Conservation (phyloP, 2,113 vertebrate species). For the Tympanuchus pallidicinctus region DNA sequence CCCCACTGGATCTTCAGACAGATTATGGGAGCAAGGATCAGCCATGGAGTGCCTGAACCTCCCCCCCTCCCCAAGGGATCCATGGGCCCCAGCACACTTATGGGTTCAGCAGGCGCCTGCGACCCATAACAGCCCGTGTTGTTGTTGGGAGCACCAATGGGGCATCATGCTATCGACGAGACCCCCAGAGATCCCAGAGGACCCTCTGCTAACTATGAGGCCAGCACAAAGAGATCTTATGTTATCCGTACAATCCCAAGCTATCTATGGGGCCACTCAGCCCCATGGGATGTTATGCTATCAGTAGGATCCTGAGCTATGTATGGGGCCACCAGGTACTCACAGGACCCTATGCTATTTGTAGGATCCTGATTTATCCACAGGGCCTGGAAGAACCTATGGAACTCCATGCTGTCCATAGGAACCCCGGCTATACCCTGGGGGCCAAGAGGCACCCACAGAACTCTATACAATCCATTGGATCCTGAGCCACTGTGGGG, state of each 20-base stretch:
- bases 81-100: rapidly evolving
- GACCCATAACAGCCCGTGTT: background rate
- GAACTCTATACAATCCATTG: rapidly evolving
- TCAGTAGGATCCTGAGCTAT: background rate
- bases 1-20: background rate
- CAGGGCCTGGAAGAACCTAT: background rate
- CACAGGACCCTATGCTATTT: too few relatives aligned
- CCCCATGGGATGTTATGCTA: rapidly evolving
- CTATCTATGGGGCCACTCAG: background rate
- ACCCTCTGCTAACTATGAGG: rapidly evolving
- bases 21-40: background rate
- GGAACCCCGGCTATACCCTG: too few relatives aligned
- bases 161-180: background rate
- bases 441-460: background rate
- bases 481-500: background rate
- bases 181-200: rapidly evolving
- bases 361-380: too few relatives aligned
- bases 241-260: background rate
- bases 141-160: background rate
- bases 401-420: background rate
- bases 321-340: too few relatives aligned
- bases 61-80: rapidly evolving
- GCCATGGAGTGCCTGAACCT: background rate
- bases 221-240: background rate
- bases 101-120: background rate